Percentiles rank a stretch among this genome's conserved stretches.
Conservation (phyloP, 2,797 vertebrate species). For the Danio kyathit region DNA sequence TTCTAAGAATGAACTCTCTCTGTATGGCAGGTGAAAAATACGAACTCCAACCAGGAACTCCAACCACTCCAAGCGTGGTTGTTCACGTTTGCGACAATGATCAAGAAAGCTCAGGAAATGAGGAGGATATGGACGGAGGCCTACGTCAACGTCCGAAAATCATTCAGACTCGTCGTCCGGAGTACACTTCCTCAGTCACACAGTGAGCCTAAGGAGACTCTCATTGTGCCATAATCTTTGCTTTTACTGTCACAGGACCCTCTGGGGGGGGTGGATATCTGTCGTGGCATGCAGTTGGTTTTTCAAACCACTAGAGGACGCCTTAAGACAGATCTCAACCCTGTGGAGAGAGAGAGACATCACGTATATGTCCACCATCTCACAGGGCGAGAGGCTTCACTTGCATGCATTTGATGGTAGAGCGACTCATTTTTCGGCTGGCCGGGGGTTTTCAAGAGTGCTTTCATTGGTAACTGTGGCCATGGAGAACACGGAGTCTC, state of each 20-base stretch:
- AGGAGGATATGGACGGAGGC: constrained; percentile 75
- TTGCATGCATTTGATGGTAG: constrained; percentile 59
- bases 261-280: constrained; percentile 30
- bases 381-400: constrained; percentile 46
- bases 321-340: constrained; percentile 54
- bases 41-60: constrained; percentile 92
- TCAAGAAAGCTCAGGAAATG: constrained; percentile 78
- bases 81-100: constrained; percentile 94
- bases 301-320: constrained; percentile 54
- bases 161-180: constrained; percentile 91
- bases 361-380: constrained; percentile 48
- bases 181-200: constrained; percentile 80
- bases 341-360: constrained; percentile 54
- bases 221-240: constrained; percentile 47
- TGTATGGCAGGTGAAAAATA: constrained; percentile 87
- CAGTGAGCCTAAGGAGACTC: constrained; percentile 78
- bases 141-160: constrained; percentile 87
- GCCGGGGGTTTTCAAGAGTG: constrained; percentile 42
- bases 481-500: constrained; percentile 49
- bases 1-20: background rate
- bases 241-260: constrained; percentile 55
- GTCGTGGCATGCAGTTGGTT: constrained; percentile 52
- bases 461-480: constrained; percentile 53
- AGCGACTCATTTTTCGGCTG: constrained; percentile 52
- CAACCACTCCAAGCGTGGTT: constrained; percentile 94